Percentiles rank a stretch among this genome's conserved stretches.
Conservation (phyloP, 2,888 invertebrate genomes). For the Rhamnusium bicolor region DNA sequence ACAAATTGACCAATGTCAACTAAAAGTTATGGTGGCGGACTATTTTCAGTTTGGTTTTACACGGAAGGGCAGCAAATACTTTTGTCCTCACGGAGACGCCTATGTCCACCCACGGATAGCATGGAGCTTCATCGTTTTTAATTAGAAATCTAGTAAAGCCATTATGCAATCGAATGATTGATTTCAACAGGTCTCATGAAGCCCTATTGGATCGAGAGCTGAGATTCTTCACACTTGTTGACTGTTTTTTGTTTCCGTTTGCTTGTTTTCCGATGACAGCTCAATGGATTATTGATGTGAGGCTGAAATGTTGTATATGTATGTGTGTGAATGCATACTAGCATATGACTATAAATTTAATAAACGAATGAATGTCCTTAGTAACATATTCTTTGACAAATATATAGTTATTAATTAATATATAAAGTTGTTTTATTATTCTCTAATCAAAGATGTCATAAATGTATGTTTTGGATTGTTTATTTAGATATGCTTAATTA, state of each 20-base stretch:
- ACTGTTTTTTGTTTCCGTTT: conserved; percentile 32
- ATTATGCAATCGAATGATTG: conserved; percentile 26
- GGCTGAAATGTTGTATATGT: conserved; percentile 29
- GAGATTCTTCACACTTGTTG: conserved; percentile 39
- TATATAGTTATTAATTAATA: not conserved
- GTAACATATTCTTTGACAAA: not conserved
- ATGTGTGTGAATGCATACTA: conserved; percentile 28
- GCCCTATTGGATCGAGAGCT: conserved; percentile 14
- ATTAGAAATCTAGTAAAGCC: conserved; percentile 24
- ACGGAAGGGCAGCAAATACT: no score
- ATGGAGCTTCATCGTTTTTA: conserved; percentile 9
- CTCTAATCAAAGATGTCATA: not conserved
- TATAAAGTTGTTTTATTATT: not conserved
- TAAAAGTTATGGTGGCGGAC: no score
- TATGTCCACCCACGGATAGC: not conserved
- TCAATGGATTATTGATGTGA: conserved; percentile 41
- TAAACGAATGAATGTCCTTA: not conserved
- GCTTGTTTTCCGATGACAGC: conserved; percentile 32
- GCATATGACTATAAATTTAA: conserved; percentile 20
- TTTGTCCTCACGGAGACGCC: conserved; percentile 4
- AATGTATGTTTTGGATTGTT: not conserved
- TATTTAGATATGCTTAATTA: not conserved
- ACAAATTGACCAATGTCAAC: no score
- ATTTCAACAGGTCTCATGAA: conserved; percentile 33
- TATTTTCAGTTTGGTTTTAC: no score